phyloP scores from a whole-genome alignment of 1,140 invertebrate species.

The Drosophila lacertosa region DNA sequence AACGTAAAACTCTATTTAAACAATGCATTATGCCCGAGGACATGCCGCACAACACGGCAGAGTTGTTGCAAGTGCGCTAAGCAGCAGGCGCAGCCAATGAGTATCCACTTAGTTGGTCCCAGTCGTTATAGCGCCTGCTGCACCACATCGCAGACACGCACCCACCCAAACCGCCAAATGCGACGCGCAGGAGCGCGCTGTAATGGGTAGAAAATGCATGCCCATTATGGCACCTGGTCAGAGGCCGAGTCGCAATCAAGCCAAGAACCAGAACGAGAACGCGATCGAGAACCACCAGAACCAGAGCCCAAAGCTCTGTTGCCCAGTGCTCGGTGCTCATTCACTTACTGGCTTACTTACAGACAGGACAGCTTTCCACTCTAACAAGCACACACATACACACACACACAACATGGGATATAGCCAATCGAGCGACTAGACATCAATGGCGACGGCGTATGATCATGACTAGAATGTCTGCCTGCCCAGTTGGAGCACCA shows the following conservation, averaged over 20 bases:
- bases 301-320: not conserved
- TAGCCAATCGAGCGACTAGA: constrained; percentile 66
- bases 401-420: constrained; percentile 4
- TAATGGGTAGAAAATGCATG: constrained; percentile 72
- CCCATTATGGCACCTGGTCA: constrained; percentile 79
- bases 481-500: constrained; percentile 29
- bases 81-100: constrained; percentile 56
- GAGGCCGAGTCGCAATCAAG: constrained; percentile 15
- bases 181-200: constrained; percentile 19
- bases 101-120: constrained; percentile 17
- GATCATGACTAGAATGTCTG: constrained; percentile 31
- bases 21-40: constrained; percentile 72
- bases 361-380: constrained; percentile 53
- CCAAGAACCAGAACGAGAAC: not conserved
- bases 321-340: constrained; percentile 42
- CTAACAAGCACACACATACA: constrained; percentile 58
- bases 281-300: not conserved
- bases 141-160: constrained; percentile 54
- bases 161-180: constrained; percentile 63
- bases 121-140: constrained; percentile 8
- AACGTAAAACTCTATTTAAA: constrained; percentile 75
- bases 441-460: constrained; percentile 68
- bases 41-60: constrained; percentile 23
- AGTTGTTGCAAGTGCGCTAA: constrained; percentile 30
- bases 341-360: constrained; percentile 79